phyloP scores from a whole-genome alignment of 2,113 vertebrate genomes.

The Ceyx cyanopectus region DNA sequence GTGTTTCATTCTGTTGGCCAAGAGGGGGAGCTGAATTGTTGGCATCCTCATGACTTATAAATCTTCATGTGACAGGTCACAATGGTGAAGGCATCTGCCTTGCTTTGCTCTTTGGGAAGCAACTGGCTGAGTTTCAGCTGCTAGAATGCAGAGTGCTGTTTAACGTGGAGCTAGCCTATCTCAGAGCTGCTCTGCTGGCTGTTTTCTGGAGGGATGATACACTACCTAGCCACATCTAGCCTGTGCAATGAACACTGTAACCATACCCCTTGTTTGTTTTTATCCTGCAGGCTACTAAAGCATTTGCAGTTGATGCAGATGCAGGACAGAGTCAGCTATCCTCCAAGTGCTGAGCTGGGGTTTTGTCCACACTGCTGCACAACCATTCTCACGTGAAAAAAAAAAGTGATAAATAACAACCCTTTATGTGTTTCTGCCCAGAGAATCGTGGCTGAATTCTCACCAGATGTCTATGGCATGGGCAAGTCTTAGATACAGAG shows the following conservation, averaged over 20 bases:
- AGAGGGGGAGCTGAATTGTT: not conserved
- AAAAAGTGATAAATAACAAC: not conserved
- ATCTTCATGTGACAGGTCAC: constrained; percentile 7
- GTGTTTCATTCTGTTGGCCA: not conserved
- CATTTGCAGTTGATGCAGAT: not conserved
- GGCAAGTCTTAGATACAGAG: not conserved
- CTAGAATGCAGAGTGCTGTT: not conserved
- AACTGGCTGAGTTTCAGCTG: constrained; percentile 10
- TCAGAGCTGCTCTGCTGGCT: not conserved
- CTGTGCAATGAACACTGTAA: not conserved
- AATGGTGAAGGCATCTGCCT: constrained; percentile 27
- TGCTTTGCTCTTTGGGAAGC: constrained; percentile 10
- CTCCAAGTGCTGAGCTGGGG: not conserved
- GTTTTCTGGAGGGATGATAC: not conserved
- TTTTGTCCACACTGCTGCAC: not conserved
- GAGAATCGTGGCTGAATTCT: not conserved
- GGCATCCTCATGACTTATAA: not conserved
- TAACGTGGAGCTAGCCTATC: not conserved
- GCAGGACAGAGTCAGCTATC: not conserved
- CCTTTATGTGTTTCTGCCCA: not conserved
- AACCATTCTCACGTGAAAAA: not conserved
- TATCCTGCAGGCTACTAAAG: not conserved
- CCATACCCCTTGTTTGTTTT: not conserved
- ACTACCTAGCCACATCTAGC: not conserved
- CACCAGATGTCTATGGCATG: not conserved